Conservation (phyloP, 2,888 invertebrate species). For the Lathronympha strigana region DNA sequence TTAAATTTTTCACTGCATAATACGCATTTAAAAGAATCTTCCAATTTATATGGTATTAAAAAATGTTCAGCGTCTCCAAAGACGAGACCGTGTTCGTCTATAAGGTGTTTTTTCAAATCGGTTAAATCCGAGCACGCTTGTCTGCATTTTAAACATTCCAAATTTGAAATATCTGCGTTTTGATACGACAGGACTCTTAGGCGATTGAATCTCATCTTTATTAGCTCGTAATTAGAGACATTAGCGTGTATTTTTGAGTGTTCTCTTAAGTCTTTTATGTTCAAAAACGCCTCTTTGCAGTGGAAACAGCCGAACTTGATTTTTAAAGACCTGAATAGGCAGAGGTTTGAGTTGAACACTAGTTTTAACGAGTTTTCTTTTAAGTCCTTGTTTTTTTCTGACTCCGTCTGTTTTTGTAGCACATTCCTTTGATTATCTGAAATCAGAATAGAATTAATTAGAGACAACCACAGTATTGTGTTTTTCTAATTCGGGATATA, state of each 20-base stretch:
- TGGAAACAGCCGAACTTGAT: constrained; percentile 35
- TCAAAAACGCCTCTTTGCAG: constrained; percentile 29
- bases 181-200: constrained; percentile 20
- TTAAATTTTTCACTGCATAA: constrained; percentile 35
- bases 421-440: constrained; percentile 1
- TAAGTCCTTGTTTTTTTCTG: constrained; percentile 20
- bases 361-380: constrained; percentile 33
- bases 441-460: background rate
- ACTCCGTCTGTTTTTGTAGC: constrained; percentile 8
- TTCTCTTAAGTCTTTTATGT: constrained; percentile 25
- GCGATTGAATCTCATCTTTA: constrained; percentile 26
- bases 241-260: constrained; percentile 31
- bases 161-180: constrained; percentile 39
- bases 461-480: background rate
- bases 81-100: constrained; percentile 16
- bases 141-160: constrained; percentile 33
- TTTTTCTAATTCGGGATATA: too few species aligned
- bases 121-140: constrained; percentile 30
- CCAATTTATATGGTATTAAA: constrained; percentile 39
- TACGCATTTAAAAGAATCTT: constrained; percentile 38
- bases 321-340: constrained; percentile 36
- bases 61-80: constrained; percentile 32
- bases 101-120: constrained; percentile 41
- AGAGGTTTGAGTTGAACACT: constrained; percentile 38
- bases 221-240: constrained; percentile 8